These are phyloP conservation scores for Amorpha juglandis DNA, from an alignment of 2,888 invertebrate genomes.

Conservation along the genomic window DNA sequence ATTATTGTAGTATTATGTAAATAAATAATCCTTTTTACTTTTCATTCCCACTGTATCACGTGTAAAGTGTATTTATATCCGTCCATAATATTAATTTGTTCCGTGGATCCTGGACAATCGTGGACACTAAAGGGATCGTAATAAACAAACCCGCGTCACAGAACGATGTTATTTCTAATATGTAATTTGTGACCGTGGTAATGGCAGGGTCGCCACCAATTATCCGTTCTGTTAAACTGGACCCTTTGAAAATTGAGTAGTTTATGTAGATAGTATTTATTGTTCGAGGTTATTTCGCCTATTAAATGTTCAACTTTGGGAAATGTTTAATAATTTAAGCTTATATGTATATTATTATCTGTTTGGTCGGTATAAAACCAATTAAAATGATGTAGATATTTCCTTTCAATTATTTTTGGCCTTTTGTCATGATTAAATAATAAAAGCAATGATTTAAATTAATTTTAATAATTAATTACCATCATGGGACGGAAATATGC, in stretches of 20 bases:
- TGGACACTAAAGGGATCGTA: neutral
- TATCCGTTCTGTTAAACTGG: slow-evolving; percentile 14
- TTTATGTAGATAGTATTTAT: slow-evolving; percentile 20
- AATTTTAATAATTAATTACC: too few relatives aligned
- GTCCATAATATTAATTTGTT: slow-evolving; percentile 7
- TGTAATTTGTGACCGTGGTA: slow-evolving; percentile 17
- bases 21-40: too few relatives aligned
- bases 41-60: neutral
- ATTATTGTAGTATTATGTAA: too few relatives aligned
- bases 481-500: too few relatives aligned
- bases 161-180: slow-evolving; percentile 20
- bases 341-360: neutral
- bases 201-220: slow-evolving; percentile 19
- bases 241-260: slow-evolving; percentile 19
- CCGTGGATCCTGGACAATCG: neutral
- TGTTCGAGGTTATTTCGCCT: slow-evolving; percentile 6
- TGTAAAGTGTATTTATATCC: neutral
- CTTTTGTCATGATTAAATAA: too few relatives aligned
- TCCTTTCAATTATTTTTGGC: too few relatives aligned
- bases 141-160: slow-evolving; percentile 12
- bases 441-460: too few relatives aligned
- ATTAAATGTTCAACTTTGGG: neutral
- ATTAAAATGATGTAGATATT: too few relatives aligned
- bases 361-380: neutral
- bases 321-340: neutral